These are phyloP conservation scores for Parauchenoglanis punctatus DNA, from an alignment of 2,797 vertebrate species.

Conservation along the genomic window DNA sequence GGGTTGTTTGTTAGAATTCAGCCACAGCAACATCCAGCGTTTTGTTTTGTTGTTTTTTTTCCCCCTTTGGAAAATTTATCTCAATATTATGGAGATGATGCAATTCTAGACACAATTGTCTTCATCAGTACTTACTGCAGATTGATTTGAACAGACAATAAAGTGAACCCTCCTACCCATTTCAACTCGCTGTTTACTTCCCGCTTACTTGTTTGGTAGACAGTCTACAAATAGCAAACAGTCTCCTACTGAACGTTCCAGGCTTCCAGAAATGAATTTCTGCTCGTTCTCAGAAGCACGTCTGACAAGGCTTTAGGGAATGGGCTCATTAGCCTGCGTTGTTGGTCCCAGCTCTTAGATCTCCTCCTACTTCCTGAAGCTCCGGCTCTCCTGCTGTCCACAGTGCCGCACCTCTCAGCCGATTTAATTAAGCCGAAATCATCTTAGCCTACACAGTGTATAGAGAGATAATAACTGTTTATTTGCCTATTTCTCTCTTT, in stretches of 20 bases:
- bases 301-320: neutral
- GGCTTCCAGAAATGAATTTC: neutral
- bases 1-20: neutral
- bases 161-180: neutral
- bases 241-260: neutral
- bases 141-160: neutral
- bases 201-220: neutral
- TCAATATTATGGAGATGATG: neutral
- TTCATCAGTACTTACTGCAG: neutral
- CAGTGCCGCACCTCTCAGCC: neutral
- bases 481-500: neutral
- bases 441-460: neutral
- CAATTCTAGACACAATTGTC: neutral
- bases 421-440: neutral
- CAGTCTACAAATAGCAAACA: neutral
- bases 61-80: neutral
- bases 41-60: no score
- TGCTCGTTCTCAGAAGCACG: neutral
- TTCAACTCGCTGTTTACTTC: neutral
- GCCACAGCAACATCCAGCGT: neutral
- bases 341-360: slow-evolving; percentile 1
- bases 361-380: slow-evolving; percentile 10
- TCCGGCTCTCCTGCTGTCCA: slow-evolving; percentile 6
- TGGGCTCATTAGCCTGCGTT: neutral
- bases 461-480: neutral